Evolutionary conservation across 2,888 invertebrate genomes (phyloP).

Genomic region (Caenorhabditis zanzibari): DNA sequence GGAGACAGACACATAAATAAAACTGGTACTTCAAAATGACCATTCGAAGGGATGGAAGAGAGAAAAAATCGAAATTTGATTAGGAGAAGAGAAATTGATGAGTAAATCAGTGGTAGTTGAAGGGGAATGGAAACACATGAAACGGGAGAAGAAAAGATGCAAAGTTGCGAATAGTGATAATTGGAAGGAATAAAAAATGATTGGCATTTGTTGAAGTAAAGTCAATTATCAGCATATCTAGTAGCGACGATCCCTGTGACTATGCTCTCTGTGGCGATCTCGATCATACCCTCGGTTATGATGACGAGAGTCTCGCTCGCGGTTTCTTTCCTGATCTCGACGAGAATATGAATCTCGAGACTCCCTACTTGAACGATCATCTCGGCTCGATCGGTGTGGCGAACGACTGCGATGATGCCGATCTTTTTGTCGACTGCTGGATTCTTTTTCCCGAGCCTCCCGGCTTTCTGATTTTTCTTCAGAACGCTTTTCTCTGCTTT

Average conservation of each 20-base stretch:
- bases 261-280: slow-evolving; percentile 30
- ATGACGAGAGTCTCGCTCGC: slow-evolving; percentile 29
- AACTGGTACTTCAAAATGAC: slow-evolving; percentile 3
- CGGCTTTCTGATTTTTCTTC: background rate
- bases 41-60: background rate
- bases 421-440: slow-evolving; percentile 4
- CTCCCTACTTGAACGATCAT: slow-evolving; percentile 20
- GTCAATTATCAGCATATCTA: background rate
- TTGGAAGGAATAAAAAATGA: background rate
- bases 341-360: slow-evolving; percentile 29
- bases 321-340: background rate
- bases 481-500: slow-evolving; percentile 40
- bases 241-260: slow-evolving; percentile 46
- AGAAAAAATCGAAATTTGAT: background rate
- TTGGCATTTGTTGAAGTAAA: background rate
- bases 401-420: slow-evolving; percentile 50
- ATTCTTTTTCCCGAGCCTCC: background rate
- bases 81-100: background rate
- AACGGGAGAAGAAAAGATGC: background rate
- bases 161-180: background rate
- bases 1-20: too few relatives aligned
- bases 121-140: background rate
- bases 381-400: slow-evolving; percentile 40
- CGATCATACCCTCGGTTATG: slow-evolving; percentile 19
- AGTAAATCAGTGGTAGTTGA: background rate